Evolutionary conservation across 2,888 invertebrate species (phyloP).

Genomic region (Leucophora obtusa): DNA sequence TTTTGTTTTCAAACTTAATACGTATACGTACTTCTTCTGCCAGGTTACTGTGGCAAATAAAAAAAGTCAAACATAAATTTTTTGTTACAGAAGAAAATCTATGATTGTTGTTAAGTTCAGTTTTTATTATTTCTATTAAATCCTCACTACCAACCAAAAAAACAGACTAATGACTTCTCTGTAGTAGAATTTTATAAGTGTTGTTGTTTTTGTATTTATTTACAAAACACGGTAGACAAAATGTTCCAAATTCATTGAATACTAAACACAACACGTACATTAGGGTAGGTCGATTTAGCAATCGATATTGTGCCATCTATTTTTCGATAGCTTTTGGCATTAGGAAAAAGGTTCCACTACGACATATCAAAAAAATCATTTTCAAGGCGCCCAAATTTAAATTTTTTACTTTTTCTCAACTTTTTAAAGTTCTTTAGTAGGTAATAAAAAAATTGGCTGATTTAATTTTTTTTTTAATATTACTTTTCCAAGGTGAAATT

Average conservation of each 20-base stretch:
- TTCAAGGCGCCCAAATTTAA: no score
- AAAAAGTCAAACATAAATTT: constrained; percentile 2
- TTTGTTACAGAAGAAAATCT: constrained; percentile 20
- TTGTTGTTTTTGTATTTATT: constrained; percentile 37
- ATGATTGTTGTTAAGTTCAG: constrained; percentile 14
- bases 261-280: constrained; percentile 22
- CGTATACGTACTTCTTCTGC: not conserved
- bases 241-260: constrained; percentile 53
- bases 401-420: no score
- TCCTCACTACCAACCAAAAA: constrained; percentile 5
- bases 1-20: constrained; percentile 24
- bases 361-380: no score
- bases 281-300: no score
- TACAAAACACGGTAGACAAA: constrained; percentile 40
- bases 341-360: no score
- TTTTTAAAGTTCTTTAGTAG: no score
- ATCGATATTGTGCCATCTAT: no score
- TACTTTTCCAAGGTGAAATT: no score
- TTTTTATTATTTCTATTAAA: constrained; percentile 14
- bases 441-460: no score
- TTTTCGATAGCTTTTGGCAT: no score
- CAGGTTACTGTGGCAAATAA: not conserved
- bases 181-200: constrained; percentile 20
- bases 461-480: no score
- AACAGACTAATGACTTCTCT: constrained; percentile 34